These are phyloP conservation scores for Enteromius mattozi DNA, from an alignment of 2,797 vertebrate species.

Conservation along the genomic window DNA sequence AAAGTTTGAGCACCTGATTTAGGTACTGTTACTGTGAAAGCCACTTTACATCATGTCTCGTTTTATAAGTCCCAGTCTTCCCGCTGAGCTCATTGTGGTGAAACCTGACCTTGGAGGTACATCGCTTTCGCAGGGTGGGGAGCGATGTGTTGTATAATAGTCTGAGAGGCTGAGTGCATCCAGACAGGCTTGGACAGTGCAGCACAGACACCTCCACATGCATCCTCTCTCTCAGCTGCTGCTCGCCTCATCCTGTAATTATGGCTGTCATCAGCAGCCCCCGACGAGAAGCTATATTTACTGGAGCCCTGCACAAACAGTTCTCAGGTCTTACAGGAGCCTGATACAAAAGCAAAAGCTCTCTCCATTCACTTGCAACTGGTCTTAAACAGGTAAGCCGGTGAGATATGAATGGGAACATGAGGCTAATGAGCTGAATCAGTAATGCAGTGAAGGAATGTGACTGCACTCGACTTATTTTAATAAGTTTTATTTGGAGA, in stretches of 20 bases:
- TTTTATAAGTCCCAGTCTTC: slow-evolving; percentile 34
- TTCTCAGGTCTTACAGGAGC: slow-evolving; percentile 52
- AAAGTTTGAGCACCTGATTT: slow-evolving; percentile 45
- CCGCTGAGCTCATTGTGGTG: slow-evolving; percentile 43
- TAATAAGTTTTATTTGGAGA: not conserved
- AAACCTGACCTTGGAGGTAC: slow-evolving; percentile 32
- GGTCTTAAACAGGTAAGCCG: slow-evolving; percentile 47
- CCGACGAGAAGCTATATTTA: slow-evolving; percentile 79
- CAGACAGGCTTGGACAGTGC: slow-evolving; percentile 52
- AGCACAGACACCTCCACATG: slow-evolving; percentile 61
- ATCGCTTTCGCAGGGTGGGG: not conserved
- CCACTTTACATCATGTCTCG: slow-evolving; percentile 25
- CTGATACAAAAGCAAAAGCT: slow-evolving; percentile 23
- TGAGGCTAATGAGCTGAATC: not conserved
- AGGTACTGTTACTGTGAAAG: slow-evolving; percentile 23
- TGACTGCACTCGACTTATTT: not conserved
- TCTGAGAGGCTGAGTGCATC: slow-evolving; percentile 33
- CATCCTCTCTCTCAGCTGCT: slow-evolving; percentile 74
- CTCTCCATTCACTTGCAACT: slow-evolving; percentile 34
- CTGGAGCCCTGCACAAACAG: slow-evolving; percentile 51
- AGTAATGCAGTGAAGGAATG: not conserved
- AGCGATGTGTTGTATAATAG: slow-evolving; percentile 20
- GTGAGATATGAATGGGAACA: slow-evolving; percentile 9
- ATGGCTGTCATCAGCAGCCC: slow-evolving; percentile 78
- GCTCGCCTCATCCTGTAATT: slow-evolving; percentile 78